A percentile compares a stretch with the other conserved stretches of the same genome.
Conservation (phyloP, 2,797 vertebrate genomes). For the Mycteria americana region DNA sequence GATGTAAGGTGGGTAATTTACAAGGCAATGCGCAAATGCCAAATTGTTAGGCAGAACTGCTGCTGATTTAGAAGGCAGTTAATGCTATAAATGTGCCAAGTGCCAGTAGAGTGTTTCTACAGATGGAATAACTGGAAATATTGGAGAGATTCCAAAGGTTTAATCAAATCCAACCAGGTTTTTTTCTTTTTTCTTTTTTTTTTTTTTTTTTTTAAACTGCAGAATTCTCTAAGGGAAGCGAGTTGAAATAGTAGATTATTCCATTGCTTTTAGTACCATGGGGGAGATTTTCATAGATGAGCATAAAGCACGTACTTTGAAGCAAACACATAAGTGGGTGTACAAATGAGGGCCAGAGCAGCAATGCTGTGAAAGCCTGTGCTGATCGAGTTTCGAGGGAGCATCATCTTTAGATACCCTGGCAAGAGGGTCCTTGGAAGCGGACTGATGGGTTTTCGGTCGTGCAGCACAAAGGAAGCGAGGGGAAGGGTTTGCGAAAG, state of each 20-base stretch:
- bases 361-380: background rate
- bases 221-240: constrained; percentile 39
- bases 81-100: constrained; percentile 70
- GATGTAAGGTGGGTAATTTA: constrained; percentile 65
- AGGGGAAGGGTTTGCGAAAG: background rate
- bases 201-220: background rate
- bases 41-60: constrained; percentile 71
- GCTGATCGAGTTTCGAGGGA: background rate
- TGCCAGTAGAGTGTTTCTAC: constrained; percentile 72
- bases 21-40: constrained; percentile 68
- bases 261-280: constrained; percentile 34
- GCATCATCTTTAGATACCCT: background rate
- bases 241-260: constrained; percentile 63
- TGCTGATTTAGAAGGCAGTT: constrained; percentile 73
- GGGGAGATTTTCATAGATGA: constrained; percentile 1
- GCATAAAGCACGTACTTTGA: background rate
- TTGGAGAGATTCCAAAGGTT: constrained; percentile 71
- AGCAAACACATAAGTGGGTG: background rate
- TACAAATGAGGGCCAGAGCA: background rate
- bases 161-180: constrained; percentile 71
- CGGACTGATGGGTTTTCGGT: background rate
- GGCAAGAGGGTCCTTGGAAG: background rate
- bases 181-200: background rate
- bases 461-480: background rate
- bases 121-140: constrained; percentile 76